Conservation (phyloP, 2,888 invertebrate species). For the Protonemura montana region DNA sequence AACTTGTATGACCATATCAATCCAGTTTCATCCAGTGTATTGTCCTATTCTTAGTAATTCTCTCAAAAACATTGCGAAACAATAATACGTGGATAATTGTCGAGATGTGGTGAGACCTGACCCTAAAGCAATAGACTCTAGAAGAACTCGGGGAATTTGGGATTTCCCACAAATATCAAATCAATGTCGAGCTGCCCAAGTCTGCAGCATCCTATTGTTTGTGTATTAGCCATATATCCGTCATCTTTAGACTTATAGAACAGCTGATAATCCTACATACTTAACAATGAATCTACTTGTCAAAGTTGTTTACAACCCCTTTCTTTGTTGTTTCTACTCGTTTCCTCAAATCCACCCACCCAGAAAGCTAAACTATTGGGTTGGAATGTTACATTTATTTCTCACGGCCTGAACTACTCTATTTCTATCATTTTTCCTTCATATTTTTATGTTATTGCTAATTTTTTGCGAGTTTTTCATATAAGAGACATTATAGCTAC, state of each 20-base stretch:
- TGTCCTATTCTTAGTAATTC: too few species aligned
- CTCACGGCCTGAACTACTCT: too few species aligned
- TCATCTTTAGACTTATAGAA: background rate
- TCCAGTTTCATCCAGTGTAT: background rate
- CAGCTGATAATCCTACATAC: constrained; percentile 14
- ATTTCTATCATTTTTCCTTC: too few species aligned
- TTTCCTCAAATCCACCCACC: too few species aligned
- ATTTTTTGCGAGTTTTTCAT: too few species aligned
- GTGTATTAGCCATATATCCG: constrained; percentile 22
- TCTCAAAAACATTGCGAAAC: background rate
- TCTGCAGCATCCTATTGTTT: background rate
- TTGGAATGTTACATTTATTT: too few species aligned
- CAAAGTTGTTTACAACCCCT: background rate
- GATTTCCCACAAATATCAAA: background rate
- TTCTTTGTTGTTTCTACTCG: background rate
- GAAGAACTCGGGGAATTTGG: background rate
- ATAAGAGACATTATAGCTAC: too few species aligned
- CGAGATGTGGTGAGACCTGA: background rate
- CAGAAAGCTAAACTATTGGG: too few species aligned
- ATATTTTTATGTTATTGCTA: too few species aligned
- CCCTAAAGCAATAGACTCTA: background rate
- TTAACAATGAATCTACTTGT: background rate
- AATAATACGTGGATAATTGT: background rate
- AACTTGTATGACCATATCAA: background rate
- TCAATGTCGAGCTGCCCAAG: background rate